Evolutionary conservation across 37 sponge, comb jelly and placozoan genomes (phyloP).

Genomic region (Hormiphora californensis): DNA sequence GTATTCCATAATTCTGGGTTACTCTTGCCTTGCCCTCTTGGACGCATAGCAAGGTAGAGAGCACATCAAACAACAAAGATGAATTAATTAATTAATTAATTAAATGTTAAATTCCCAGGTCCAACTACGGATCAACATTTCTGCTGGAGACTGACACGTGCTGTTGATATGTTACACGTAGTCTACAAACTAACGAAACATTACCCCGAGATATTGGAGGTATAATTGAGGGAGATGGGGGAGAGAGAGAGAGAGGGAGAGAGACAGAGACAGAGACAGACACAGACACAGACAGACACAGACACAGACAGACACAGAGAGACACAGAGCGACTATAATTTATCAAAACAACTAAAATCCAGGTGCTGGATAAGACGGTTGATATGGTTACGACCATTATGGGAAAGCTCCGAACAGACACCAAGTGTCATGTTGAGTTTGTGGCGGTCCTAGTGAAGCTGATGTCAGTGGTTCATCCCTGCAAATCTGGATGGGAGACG

Average conservation of each 20-base stretch:
- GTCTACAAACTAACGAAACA: constrained; percentile 43
- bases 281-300: too few species aligned
- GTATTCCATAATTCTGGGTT: background rate
- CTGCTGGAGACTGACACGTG: constrained; percentile 3
- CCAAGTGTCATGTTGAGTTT: background rate
- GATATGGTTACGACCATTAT: constrained; percentile 25
- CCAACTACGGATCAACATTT: constrained; percentile 38
- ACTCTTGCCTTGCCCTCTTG: background rate
- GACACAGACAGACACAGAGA: too few species aligned
- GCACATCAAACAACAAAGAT: background rate
- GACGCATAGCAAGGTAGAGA: background rate
- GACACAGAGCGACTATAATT: background rate
- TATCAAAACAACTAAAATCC: background rate
- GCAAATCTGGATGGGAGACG: background rate
- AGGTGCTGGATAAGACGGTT: constrained; percentile 3
- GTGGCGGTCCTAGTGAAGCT: constrained; percentile 20
- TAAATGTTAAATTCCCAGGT: background rate
- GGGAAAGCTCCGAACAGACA: constrained; percentile 47
- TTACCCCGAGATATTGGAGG: constrained; percentile 41
- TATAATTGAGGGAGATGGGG: too few species aligned
- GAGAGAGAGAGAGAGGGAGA: too few species aligned
- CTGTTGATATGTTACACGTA: background rate
- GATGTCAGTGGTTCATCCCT: constrained; percentile 32
- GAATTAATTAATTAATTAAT: background rate
- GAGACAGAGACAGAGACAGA: too few species aligned